Base-by-base conservation (phyloP, 2,797 vertebrate genomes). In the Onychomys arenicola region DNA sequence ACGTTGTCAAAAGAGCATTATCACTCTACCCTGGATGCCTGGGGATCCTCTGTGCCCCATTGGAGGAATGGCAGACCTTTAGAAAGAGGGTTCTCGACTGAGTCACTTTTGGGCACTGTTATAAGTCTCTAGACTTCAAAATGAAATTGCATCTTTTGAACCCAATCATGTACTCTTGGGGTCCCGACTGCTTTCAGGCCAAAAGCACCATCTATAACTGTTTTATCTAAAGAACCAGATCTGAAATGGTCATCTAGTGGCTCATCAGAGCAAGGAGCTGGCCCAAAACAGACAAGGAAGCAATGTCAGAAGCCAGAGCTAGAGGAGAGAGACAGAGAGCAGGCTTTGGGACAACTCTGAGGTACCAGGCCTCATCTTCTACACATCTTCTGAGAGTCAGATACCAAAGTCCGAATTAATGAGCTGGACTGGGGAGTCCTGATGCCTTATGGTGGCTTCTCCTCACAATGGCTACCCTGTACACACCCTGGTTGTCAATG, bases 51-150 rank as follows among this genome's bases (percentile, higher is more conserved):
- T 86, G 10, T 32, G 69, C 23, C 73, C 8, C 1, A 27, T 32
- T 12, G 1, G 27, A 73, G 25, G 34, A 34, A 10, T 49, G 10
- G 1, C 14, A 2, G 4, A 23, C 1, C 71, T 94, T 82, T 63
- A 46, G 59, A 83, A 96, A 52, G 11, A 71, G 5, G 40, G 2
- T 7, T 82, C 40, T 14, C 29, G 49, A 29, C 63, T 37, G 82
- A 75, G 13, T 57, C 0, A n/a, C 7, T 37, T 25, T 46, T 32
- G 32, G 21, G 32, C 27, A 61, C 46, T 65, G 32, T 90, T 57
- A 84, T 9, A n/a, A 23, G 5, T 40, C 52, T 90, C 55, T 90
- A 69, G 46, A 46, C 77, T 97, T 96, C 14, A 73, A 80, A 93
- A 89, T 7, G 17, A 49, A 75, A 92, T 34, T 90, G 29, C 6